phyloP scores from a whole-genome alignment of 2,797 vertebrate genomes.

The Helostoma temminkii region DNA sequence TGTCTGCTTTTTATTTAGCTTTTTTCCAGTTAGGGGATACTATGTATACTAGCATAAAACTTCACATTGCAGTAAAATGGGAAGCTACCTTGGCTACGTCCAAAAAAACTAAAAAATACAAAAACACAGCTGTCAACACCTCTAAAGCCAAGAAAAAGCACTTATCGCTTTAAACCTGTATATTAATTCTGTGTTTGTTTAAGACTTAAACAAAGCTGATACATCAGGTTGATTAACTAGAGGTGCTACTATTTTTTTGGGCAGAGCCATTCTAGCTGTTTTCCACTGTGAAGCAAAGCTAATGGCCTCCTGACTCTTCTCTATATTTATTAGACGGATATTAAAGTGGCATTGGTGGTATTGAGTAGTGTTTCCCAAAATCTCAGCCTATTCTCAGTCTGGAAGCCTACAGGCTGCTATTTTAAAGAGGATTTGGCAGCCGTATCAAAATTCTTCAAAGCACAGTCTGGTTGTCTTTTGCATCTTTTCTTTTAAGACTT shows the following conservation, averaged over 20 bases:
- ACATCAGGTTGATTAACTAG: too few species aligned
- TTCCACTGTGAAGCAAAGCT: neutral
- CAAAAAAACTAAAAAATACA: too few species aligned
- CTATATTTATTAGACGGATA: neutral
- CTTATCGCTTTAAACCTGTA: too few species aligned
- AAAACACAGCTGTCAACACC: too few species aligned
- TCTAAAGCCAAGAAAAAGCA: too few species aligned
- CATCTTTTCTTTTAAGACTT: slow-evolving; percentile 10
- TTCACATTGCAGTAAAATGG: too few species aligned
- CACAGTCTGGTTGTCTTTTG: slow-evolving; percentile 3
- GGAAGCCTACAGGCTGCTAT: neutral
- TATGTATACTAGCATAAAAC: too few species aligned
- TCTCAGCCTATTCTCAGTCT: slow-evolving; percentile 1
- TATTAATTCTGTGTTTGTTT: too few species aligned
- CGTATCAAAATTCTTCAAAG: slow-evolving; percentile 20
- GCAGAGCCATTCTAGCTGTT: neutral
- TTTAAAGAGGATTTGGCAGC: neutral
- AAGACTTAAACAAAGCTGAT: too few species aligned
- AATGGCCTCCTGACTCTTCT: neutral
- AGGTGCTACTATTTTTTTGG: neutral
- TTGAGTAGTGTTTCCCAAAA: neutral
- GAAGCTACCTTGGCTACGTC: too few species aligned
- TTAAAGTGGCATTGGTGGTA: neutral
- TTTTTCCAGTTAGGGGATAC: too few species aligned
- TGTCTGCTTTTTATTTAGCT: too few species aligned